Conservation (phyloP, 2,888 invertebrate genomes). For the Scaeva pyrastri region DNA sequence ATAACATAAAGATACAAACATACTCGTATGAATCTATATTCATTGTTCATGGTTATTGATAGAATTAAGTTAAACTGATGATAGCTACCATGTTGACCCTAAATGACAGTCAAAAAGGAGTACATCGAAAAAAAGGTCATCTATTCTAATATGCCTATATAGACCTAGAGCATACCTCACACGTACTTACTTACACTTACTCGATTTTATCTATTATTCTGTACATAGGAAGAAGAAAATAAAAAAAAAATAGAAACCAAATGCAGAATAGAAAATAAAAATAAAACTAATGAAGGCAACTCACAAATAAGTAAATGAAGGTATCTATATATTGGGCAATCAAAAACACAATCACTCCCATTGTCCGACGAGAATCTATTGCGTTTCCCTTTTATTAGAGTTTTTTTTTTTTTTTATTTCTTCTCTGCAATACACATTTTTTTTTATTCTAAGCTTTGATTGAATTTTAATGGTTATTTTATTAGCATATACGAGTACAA, state of each 20-base stretch:
- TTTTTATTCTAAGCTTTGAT: conserved; percentile 39
- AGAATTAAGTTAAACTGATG: not conserved
- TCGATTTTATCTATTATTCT: conserved; percentile 22
- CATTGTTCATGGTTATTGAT: not conserved
- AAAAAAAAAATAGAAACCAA: not conserved
- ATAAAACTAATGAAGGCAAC: conserved; percentile 27
- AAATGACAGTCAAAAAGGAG: conserved; percentile 12
- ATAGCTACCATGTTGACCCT: conserved; percentile 1
- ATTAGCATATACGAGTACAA: conserved; percentile 36
- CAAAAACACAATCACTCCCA: conserved; percentile 11
- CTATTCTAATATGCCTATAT: not conserved
- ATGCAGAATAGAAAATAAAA: conserved; percentile 19
- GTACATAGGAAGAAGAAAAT: too few relatives aligned
- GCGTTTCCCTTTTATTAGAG: conserved; percentile 42
- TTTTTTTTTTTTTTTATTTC: conserved; percentile 4
- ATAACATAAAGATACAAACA: not conserved
- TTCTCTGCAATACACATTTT: not conserved
- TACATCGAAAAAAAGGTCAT: not conserved
- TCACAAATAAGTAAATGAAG: not conserved
- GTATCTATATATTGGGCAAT: conserved; percentile 39
- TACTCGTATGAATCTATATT: too few relatives aligned
- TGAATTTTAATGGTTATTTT: conserved; percentile 66
- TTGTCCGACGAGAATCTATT: conserved; percentile 49
- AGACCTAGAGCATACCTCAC: not conserved
- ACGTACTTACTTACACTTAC: not conserved